phyloP scores from a whole-genome alignment of 1,140 invertebrate genomes.

The Pomacea maculata region DNA sequence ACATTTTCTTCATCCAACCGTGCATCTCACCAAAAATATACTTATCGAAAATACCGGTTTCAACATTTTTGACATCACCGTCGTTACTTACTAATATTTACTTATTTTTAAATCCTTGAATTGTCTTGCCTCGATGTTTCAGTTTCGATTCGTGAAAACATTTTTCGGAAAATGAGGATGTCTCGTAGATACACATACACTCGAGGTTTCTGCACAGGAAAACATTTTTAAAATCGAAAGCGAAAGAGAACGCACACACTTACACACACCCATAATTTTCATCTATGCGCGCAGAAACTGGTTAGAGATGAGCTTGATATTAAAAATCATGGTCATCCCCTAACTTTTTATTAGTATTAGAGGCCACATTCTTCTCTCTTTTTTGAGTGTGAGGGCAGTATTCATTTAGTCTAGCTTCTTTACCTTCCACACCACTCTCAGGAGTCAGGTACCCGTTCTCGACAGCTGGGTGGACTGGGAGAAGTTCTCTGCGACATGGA shows the following conservation, averaged over 20 bases:
- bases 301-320: neutral
- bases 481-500: no score
- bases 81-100: no score
- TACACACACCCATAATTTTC: neutral
- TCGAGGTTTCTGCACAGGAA: no score
- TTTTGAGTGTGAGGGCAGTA: constrained; percentile 2
- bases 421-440: neutral
- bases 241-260: neutral
- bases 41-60: no score
- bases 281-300: neutral
- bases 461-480: no score
- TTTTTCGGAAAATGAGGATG: no score
- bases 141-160: no score
- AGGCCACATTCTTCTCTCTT: constrained; percentile 1
- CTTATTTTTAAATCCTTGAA: no score
- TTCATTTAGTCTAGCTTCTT: neutral
- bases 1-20: no score
- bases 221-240: neutral
- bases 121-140: no score
- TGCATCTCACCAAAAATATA: no score
- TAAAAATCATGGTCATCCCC: neutral
- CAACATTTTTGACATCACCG: no score
- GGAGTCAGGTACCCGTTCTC: neutral
- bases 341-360: neutral
- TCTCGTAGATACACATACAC: neutral